A percentile compares a stretch with the other conserved stretches of the same genome.
These are phyloP conservation scores for Morbakka virulenta DNA, from an alignment of 30 jellyfish, hydroid and myxozoan species.

Conservation along the genomic window DNA sequence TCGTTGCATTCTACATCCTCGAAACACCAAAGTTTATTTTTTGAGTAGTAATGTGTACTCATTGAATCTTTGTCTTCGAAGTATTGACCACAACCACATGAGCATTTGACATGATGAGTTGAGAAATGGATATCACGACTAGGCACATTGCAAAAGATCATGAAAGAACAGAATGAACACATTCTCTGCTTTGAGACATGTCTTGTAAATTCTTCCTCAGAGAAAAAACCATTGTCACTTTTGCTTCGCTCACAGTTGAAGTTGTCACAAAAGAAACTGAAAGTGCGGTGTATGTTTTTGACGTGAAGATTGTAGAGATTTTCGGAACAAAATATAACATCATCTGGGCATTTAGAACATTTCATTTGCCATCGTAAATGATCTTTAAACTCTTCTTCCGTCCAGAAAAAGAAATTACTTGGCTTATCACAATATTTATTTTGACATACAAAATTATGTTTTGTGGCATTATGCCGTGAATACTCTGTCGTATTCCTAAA, in stretches of 20 bases:
- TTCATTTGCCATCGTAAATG: neutral
- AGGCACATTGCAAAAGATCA: neutral
- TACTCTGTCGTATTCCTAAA: neutral
- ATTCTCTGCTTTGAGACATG: neutral
- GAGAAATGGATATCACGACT: neutral
- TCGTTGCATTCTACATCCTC: neutral
- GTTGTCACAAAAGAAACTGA: neutral
- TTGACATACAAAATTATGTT: neutral
- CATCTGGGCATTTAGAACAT: neutral
- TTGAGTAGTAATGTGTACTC: neutral
- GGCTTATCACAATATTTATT: neutral
- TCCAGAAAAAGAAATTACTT: neutral
- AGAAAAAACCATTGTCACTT: neutral
- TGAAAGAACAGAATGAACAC: neutral
- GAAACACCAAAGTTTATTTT: neutral
- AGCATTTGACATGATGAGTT: neutral
- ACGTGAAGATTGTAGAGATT: neutral
- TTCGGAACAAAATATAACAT: neutral
- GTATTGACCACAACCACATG: neutral
- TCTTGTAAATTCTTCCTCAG: neutral
- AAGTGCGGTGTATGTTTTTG: neutral
- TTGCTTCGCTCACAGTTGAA: neutral
- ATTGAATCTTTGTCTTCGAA: neutral
- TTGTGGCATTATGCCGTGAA: neutral
- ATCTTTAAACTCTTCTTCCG: neutral